Percentiles rank a stretch among this genome's conserved stretches.
These are phyloP conservation scores for Laupala kohalensis DNA, from an alignment of 1,140 invertebrate species.

Conservation along the genomic window DNA sequence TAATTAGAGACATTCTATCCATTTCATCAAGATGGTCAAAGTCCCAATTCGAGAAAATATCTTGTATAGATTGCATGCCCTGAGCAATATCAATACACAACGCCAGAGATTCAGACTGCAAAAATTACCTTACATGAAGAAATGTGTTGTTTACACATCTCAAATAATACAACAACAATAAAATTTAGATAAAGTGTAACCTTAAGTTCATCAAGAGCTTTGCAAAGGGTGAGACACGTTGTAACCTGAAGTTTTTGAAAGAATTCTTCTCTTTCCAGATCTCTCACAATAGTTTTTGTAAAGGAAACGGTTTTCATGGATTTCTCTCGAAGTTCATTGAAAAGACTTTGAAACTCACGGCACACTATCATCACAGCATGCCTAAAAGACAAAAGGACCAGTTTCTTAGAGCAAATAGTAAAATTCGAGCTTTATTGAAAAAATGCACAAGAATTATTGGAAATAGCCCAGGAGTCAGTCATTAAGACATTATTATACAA, in stretches of 20 bases:
- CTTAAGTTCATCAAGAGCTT: conserved; percentile 46
- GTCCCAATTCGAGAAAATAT: conserved; percentile 10
- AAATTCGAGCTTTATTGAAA: too few relatives aligned
- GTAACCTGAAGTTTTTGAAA: too few relatives aligned
- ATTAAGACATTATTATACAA: too few relatives aligned
- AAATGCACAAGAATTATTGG: too few relatives aligned
- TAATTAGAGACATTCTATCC: conserved; percentile 38
- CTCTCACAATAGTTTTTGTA: conserved; percentile 58
- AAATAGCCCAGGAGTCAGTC: too few relatives aligned
- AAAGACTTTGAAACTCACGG: conserved; percentile 62
- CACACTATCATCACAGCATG: conserved; percentile 54
- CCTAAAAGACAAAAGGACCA: conserved; percentile 24
- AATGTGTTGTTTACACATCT: neutral
- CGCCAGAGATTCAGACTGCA: neutral
- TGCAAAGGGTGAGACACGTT: conserved; percentile 33
- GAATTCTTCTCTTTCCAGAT: conserved; percentile 42
- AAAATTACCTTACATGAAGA: neutral
- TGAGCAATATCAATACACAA: neutral
- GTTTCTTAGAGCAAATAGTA: too few relatives aligned
- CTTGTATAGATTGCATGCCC: neutral
- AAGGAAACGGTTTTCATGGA: conserved; percentile 65
- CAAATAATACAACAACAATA: neutral
- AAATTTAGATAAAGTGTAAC: conserved; percentile 23
- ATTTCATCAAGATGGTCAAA: conserved; percentile 35
- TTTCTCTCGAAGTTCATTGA: conserved; percentile 63